Evolutionary conservation across 2,797 vertebrate species (phyloP), one percentile per base, ranked within the genome.

Genomic region (Geotrypetes seraphini): DNA sequence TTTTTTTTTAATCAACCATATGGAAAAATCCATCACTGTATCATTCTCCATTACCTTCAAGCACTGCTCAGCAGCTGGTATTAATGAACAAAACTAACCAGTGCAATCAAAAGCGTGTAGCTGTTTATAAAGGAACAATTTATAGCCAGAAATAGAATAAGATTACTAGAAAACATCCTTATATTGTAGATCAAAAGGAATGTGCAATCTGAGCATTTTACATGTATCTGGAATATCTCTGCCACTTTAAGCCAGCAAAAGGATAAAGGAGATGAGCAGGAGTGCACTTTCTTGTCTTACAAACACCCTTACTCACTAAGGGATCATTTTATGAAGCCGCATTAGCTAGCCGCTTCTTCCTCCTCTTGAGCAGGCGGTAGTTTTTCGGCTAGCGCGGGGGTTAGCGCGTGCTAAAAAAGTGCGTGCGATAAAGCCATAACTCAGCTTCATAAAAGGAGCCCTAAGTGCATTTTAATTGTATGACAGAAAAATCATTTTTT

Each of bases 21-120:
- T 74, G 76, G 56, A 35, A 50, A n/a, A 66, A 67, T 63, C 42
- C 48, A 47, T 46, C 47, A 44, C 53, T 51, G 42, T 52, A 37
- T 45, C 53, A 59, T 73, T 73, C 71, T 64, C 50, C 43, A 50
- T 66, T 73, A 60, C 57, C 53, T 73, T 25, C 53, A 69, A 69
- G 71, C 66, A 44, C 50, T 57, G 37, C 16, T 33, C 47, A 53
- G 41, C 76, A 80, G 70, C 68, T 81, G 79, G 55, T 66, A 65
- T 53, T 69, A 66, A 75, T 80, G 64, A 76, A 58, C 64, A 54
- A 66, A 60, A 70, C 64, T 53, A 57, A 47, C 57, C 56, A 58
- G 47, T 48, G 64, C 66, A 64, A 64, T 69, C 44, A 43, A 57
- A n/a, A 58, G 55, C 39, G 62, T 67, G 47, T 53, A 57, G 30